Conservation (phyloP, 2,888 invertebrate species). For the Leucophora obtusa region DNA sequence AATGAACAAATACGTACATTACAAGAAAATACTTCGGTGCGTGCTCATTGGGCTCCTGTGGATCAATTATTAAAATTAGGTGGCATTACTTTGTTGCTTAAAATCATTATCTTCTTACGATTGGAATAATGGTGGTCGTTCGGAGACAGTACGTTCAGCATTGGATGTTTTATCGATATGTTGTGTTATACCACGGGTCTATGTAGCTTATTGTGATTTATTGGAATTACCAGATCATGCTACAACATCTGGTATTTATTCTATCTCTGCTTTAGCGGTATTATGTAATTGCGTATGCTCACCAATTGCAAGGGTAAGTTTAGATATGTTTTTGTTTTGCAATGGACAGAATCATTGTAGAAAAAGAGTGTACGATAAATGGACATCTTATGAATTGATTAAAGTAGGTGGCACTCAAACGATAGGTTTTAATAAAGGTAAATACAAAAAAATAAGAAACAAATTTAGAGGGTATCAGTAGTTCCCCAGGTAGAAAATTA, state of each 20-base stretch:
- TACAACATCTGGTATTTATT: slow-evolving; percentile 88
- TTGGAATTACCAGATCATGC: slow-evolving; percentile 88
- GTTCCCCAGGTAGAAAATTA: no score
- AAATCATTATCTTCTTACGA: slow-evolving; percentile 94
- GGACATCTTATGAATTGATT: no score
- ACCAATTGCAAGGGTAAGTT: slow-evolving; percentile 86
- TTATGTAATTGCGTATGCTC: slow-evolving; percentile 97
- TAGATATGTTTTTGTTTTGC: no score
- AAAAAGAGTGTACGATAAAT: no score
- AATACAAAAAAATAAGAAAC: no score
- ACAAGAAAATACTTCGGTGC: slow-evolving; percentile 86
- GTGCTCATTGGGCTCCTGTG: slow-evolving; percentile 92
- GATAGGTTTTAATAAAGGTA: no score
- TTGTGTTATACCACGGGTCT: slow-evolving; percentile 91
- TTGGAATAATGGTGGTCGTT: slow-evolving; percentile 89
- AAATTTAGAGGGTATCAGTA: no score
- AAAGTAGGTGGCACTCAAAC: no score
- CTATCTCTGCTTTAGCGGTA: slow-evolving; percentile 91
- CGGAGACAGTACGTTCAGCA: slow-evolving; percentile 89
- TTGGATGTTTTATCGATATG: slow-evolving; percentile 94
- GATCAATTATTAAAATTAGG: slow-evolving; percentile 91
- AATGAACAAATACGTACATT: slow-evolving; percentile 91
- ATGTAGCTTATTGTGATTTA: slow-evolving; percentile 85
- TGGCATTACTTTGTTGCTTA: slow-evolving; percentile 88
- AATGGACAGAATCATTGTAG: no score